Evolutionary conservation across 1,140 invertebrate species (phyloP), one percentile per base, ranked within the genome.

Genomic region (Drosophila baimaii): DNA sequence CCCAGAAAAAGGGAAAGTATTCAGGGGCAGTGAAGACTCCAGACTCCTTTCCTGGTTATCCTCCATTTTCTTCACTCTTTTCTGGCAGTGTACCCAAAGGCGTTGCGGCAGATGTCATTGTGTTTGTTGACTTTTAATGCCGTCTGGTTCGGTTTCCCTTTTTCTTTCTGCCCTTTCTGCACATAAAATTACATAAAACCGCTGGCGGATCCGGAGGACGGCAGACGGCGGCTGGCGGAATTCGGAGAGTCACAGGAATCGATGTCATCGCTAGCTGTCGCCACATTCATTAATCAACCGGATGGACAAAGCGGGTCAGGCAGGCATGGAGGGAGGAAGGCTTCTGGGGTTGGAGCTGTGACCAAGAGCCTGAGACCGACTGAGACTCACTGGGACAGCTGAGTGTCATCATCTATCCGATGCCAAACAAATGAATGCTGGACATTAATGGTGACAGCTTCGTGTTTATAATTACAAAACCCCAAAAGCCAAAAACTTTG

Each of bases 391-490:
- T 21, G 47, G 35, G 65, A 66, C 61, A 69, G 29, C 46, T 21
- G 51, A 29, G 43, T 68, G 62, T 76, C 72, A 66, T 37, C 71
- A 58, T 66, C 72, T 76, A 65, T 64, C 58, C 37, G 55, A 71
- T 72, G 69, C 27, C 43, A 68, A 72, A 72, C 69, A 72, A 72
- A 72, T 72, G 73, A 58, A 76, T 51, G 62, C 63, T 33, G 73
- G 72, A 77, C 73, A 77, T 77, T 77, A 74, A 77, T 77, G 72
- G 73, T 66, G 73, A 77, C 73, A 77, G 73, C 73, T 33, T 59
- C 63, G 73, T 77, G 73, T 76, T 77, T 77, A 77, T 77, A 77
- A 77, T 77, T 77, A 77, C 73, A 77, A 76, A 77, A 59, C 73
- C 73, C 72, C 46, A 59, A 76, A 76, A 76, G 54, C 73, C 72